These are phyloP conservation scores for Cenopis cana DNA, from an alignment of 2,888 invertebrate species.

Conservation along the genomic window DNA sequence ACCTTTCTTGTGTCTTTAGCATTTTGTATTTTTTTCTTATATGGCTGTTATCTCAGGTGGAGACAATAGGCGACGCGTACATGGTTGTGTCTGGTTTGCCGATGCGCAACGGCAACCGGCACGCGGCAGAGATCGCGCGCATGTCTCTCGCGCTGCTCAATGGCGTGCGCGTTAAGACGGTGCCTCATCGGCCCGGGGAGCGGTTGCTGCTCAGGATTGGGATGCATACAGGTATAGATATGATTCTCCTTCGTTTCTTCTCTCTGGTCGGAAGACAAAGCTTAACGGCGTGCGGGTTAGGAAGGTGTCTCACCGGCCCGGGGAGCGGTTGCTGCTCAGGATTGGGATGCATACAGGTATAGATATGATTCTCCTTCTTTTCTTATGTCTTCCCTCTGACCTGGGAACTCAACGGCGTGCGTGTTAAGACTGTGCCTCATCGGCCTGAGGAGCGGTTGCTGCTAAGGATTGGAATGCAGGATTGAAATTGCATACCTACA, in stretches of 20 bases:
- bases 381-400: background rate
- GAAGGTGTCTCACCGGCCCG: constrained; percentile 95
- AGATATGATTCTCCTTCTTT: background rate
- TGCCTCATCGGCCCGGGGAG: constrained; percentile 95
- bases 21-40: too few species aligned
- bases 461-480: constrained; percentile 97
- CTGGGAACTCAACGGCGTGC: background rate
- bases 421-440: constrained; percentile 90
- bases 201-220: constrained; percentile 96
- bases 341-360: constrained; percentile 96
- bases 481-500: too few species aligned
- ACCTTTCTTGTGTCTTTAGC: too few species aligned
- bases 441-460: constrained; percentile 94
- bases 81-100: constrained; percentile 97
- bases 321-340: constrained; percentile 93
- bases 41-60: constrained; percentile 87
- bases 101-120: constrained; percentile 94
- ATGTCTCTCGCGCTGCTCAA: constrained; percentile 95
- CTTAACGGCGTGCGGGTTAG: constrained; percentile 74
- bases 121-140: constrained; percentile 96
- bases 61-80: constrained; percentile 94
- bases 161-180: constrained; percentile 94
- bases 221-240: constrained; percentile 90
- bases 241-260: too few species aligned
- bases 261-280: too few species aligned